Evolutionary conservation across 1,140 invertebrate genomes (phyloP).

Genomic region (Reticulitermes speratus): DNA sequence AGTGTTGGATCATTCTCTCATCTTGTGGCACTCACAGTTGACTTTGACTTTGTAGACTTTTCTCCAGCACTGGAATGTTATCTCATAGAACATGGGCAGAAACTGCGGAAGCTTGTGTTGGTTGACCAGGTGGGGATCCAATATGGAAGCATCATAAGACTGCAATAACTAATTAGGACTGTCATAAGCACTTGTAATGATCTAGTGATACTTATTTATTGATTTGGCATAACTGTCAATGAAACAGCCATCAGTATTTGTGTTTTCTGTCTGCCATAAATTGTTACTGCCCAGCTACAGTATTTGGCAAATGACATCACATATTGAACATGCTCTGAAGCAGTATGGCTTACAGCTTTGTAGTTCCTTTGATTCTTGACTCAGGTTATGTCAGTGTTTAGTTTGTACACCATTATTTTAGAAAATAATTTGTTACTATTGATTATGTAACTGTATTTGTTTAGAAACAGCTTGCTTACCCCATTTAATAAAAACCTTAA

Average conservation of each 20-base stretch:
- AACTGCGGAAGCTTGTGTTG: slow-evolving; percentile 26
- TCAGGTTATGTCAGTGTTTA: too few relatives aligned
- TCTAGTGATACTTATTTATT: background rate
- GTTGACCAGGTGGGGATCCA: slow-evolving; percentile 28
- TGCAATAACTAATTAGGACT: background rate
- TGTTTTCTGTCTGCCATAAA: too few relatives aligned
- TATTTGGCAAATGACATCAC: too few relatives aligned
- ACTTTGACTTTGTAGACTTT: slow-evolving; percentile 29
- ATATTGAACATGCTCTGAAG: too few relatives aligned
- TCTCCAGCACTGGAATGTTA: slow-evolving; percentile 23
- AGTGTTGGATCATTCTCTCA: slow-evolving; percentile 20
- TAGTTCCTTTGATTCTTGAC: too few relatives aligned
- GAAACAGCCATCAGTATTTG: background rate
- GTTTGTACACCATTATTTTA: too few relatives aligned
- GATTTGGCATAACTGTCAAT: background rate
- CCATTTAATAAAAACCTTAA: too few relatives aligned
- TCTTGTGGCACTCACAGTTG: slow-evolving; percentile 21
- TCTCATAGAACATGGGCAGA: slow-evolving; percentile 14
- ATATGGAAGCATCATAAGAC: background rate
- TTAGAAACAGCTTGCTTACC: too few relatives aligned
- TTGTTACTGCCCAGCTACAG: too few relatives aligned
- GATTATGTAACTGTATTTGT: too few relatives aligned
- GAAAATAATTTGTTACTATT: too few relatives aligned
- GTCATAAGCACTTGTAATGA: background rate
- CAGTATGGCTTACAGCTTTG: too few relatives aligned